These are phyloP conservation scores for Salminus brasiliensis DNA, from an alignment of 2,113 vertebrate species.

Conservation along the genomic window DNA sequence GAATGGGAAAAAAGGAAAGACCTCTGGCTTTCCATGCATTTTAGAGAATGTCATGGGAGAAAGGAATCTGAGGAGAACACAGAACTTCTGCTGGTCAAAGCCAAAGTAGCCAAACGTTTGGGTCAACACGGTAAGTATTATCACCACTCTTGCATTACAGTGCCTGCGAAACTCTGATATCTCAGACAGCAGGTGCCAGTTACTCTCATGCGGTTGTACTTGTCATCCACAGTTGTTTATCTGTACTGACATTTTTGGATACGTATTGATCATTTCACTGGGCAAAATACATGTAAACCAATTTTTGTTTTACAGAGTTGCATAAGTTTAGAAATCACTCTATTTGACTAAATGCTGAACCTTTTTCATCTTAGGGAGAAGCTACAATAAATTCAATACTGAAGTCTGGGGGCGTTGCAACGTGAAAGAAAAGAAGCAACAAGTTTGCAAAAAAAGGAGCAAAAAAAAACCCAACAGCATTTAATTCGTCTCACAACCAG, in stretches of 20 bases:
- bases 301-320: no score
- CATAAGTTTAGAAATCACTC: background rate
- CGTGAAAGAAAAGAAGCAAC: background rate
- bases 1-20: conserved; percentile 80
- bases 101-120: conserved; percentile 71
- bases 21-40: conserved; percentile 91
- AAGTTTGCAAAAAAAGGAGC: background rate
- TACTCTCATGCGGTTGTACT: background rate
- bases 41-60: conserved; percentile 77
- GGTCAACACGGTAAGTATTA: conserved; percentile 75
- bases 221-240: background rate
- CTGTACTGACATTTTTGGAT: no score
- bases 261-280: no score
- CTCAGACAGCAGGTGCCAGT: background rate
- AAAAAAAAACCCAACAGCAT: background rate
- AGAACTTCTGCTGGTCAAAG: conserved; percentile 77
- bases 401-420: background rate
- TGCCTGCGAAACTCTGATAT: background rate
- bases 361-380: background rate
- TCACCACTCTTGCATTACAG: background rate
- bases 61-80: conserved; percentile 73
- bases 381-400: background rate
- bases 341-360: background rate
- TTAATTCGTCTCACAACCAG: background rate
- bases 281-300: no score